A percentile compares a stretch with the other conserved stretches of the same genome.
These are phyloP conservation scores for Gephyroberyx darwinii DNA, from an alignment of 2,797 vertebrate genomes.

Conservation along the genomic window DNA sequence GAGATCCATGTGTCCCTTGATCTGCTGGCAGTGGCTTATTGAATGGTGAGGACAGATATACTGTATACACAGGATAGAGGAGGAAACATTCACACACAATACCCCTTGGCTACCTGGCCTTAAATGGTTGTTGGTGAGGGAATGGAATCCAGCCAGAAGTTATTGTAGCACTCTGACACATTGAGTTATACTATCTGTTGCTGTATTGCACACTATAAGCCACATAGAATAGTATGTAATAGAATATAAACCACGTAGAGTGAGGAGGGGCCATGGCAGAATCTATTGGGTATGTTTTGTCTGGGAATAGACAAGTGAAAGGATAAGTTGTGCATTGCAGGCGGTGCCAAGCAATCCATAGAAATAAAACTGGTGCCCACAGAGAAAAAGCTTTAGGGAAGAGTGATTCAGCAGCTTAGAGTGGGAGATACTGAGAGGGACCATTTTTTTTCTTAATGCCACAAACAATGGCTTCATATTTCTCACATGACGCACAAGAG, in stretches of 20 bases:
- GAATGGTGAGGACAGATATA: constrained; percentile 44
- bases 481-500: constrained; percentile 18
- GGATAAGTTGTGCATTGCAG: constrained; percentile 26
- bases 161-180: constrained; percentile 30
- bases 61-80: constrained; percentile 30
- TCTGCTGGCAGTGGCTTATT: constrained; percentile 49
- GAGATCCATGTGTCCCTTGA: constrained; percentile 46
- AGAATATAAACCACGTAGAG: constrained; percentile 17
- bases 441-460: constrained; percentile 4
- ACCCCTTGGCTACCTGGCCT: constrained; percentile 36
- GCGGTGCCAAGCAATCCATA: background rate
- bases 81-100: constrained; percentile 46
- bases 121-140: constrained; percentile 28
- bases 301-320: constrained; percentile 4
- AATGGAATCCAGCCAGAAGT: constrained; percentile 48
- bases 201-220: constrained; percentile 5
- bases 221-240: constrained; percentile 21
- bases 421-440: constrained; percentile 2
- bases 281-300: constrained; percentile 16
- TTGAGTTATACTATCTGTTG: constrained; percentile 37
- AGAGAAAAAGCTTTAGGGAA: constrained; percentile 1
- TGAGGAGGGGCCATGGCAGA: background rate
- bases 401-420: constrained; percentile 24
- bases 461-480: constrained; percentile 18
- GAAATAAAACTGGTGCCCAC: background rate